Conservation (phyloP, 1,140 invertebrate species). For the Drosophila lowei region DNA sequence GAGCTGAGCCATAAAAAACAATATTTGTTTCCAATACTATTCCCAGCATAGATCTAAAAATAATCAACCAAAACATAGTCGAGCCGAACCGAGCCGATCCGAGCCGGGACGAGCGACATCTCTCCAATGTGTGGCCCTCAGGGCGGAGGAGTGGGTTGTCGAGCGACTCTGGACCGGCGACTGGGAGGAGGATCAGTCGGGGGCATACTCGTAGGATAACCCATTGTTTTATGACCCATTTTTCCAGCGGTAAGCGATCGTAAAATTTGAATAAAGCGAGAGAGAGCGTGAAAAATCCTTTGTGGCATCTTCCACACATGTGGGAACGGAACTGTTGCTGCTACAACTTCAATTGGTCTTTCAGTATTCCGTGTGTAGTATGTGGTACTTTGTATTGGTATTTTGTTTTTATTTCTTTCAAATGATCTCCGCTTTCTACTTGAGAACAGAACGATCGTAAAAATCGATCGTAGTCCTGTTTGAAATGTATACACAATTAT, state of each 20-base stretch:
- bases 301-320: constrained; percentile 62
- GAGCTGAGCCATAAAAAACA: constrained; percentile 61
- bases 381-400: constrained; percentile 34
- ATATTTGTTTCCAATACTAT: constrained; percentile 81
- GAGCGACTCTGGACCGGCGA: not conserved
- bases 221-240: constrained; percentile 80
- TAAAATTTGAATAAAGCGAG: constrained; percentile 64
- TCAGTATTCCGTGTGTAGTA: constrained; percentile 16
- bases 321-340: constrained; percentile 11
- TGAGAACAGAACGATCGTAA: constrained; percentile 64
- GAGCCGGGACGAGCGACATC: constrained; percentile 39
- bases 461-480: constrained; percentile 69
- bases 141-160: constrained; percentile 12
- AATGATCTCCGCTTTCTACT: constrained; percentile 79
- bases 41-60: constrained; percentile 76
- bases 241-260: constrained; percentile 74
- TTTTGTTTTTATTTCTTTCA: constrained; percentile 79
- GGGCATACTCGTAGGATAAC: constrained; percentile 58
- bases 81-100: too few species aligned
- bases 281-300: constrained; percentile 79
- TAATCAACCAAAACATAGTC: constrained; percentile 59
- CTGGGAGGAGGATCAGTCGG: constrained; percentile 13
- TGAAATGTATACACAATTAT: constrained; percentile 75
- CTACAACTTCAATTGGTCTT: constrained; percentile 58
- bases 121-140: constrained; percentile 1